Evolutionary conservation across 2,888 invertebrate species (phyloP).

Genomic region (Bellardia pandia): DNA sequence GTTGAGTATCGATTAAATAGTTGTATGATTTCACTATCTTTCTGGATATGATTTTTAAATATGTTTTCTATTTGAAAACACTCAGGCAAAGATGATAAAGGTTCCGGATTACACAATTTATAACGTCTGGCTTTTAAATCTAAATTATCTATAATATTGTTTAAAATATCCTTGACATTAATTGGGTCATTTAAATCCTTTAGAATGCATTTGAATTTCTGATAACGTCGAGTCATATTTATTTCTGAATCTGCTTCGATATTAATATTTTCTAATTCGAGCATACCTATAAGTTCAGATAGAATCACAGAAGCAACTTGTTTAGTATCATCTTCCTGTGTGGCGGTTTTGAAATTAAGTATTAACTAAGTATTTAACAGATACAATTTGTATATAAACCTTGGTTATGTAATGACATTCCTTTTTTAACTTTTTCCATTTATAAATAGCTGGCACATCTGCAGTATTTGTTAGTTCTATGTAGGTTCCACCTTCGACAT

Average conservation of each 20-base stretch:
- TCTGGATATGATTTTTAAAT: neutral
- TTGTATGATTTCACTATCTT: neutral
- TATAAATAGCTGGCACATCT: slow-evolving; percentile 76
- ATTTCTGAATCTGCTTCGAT: slow-evolving; percentile 70
- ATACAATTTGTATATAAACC: slow-evolving; percentile 8
- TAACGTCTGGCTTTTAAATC: slow-evolving; percentile 76
- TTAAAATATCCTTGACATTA: slow-evolving; percentile 75
- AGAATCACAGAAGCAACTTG: slow-evolving; percentile 77
- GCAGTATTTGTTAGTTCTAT: slow-evolving; percentile 77
- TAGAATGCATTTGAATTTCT: slow-evolving; percentile 77
- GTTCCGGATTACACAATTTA: slow-evolving; percentile 60
- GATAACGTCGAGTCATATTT: slow-evolving; percentile 77
- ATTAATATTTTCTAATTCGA: slow-evolving; percentile 74
- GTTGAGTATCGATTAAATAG: neutral
- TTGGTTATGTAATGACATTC: slow-evolving; percentile 46
- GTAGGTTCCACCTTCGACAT: slow-evolving; percentile 71
- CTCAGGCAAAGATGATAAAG: neutral
- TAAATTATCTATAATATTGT: slow-evolving; percentile 78
- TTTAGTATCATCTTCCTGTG: slow-evolving; percentile 74
- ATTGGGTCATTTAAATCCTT: slow-evolving; percentile 67
- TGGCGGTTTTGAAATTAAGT: neutral
- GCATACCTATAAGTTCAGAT: slow-evolving; percentile 77
- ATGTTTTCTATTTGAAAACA: neutral
- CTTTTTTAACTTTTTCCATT: slow-evolving; percentile 78
- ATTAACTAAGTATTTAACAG: neutral